Evolutionary conservation across 2,797 vertebrate genomes (phyloP).

Genomic region (Borostomias antarcticus): DNA sequence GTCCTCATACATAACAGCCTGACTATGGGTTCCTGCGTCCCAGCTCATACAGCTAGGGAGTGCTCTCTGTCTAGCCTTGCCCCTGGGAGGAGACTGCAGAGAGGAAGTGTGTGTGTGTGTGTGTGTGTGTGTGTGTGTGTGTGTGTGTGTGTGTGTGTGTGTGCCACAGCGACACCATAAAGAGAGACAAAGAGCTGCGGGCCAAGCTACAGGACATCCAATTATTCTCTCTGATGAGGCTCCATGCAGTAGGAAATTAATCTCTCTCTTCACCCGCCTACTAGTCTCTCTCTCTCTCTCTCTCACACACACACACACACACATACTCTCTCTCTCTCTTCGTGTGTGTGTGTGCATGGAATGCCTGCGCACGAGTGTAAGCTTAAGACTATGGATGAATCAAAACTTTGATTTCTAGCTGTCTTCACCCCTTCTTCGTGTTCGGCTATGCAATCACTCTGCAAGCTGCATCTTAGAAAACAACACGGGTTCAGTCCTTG

Average conservation of each 20-base stretch:
- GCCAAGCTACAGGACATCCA: constrained; percentile 43
- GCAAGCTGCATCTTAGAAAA: too few species aligned
- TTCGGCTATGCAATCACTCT: neutral
- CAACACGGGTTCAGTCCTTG: too few species aligned
- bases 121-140: too few species aligned
- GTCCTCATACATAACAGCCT: too few species aligned
- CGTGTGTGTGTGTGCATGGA: too few species aligned
- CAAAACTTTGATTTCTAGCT: neutral
- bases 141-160: too few species aligned
- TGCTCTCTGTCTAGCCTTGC: too few species aligned
- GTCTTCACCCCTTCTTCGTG: neutral
- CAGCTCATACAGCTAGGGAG: too few species aligned
- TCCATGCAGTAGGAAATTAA: constrained; percentile 48
- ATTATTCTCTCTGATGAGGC: constrained; percentile 57
- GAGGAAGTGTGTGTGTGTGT: too few species aligned
- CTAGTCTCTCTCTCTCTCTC: neutral
- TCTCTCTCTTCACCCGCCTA: constrained; percentile 24
- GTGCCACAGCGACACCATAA: neutral
- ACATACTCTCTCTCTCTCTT: constrained; percentile 13
- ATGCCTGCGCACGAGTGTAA: too few species aligned
- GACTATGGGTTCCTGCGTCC: too few species aligned
- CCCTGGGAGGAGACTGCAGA: too few species aligned
- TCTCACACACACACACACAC: neutral
- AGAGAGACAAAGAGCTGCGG: constrained; percentile 10
- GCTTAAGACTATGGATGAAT: neutral